Evolutionary conservation across 2,888 invertebrate species (phyloP), one percentile per base, ranked within the genome.

Genomic region (Gandaritis pyraliata): DNA sequence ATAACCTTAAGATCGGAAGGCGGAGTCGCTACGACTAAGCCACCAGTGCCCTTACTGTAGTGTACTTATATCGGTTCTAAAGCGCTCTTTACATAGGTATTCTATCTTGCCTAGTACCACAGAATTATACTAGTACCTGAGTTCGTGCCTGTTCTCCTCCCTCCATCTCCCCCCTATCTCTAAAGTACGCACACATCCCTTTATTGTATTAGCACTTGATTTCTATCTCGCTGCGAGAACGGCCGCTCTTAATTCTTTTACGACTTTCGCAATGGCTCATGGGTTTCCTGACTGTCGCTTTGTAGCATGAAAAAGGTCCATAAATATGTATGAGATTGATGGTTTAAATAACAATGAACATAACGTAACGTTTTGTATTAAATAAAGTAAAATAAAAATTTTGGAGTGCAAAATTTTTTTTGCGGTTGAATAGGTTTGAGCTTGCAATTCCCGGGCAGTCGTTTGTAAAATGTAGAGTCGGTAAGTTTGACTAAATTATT

Each of bases 141-240:
- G n/a, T 51, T 8, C 41, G 38, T 41, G 39, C 6, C 51, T 16
- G 18, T 50, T 6, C 36, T 43, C 59, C 59, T 60, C 30, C 54
- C 64, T 33, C 66, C 61, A 56, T n/a, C 12, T 16, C 62, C 30
- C 54, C 64, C 38, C 66, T 63, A 56, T n/a, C 12, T 16, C 46
- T 53, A 53, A 59, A 66, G 61, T 57, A 62, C 47, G 60, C 61
- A 18, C 56, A 30, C 56, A 61, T 47, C 47, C 58, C 60, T 53
- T 64, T 69, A 69, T 69, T 69, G 69, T 66, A 52, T 69, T 63
- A 69, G 63, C 69, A 69, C 69, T 69, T 65, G 69, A 66, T 69
- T 66, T 58, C 36, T 52, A 53, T 52, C 41, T 29, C 50, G 55
- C 51, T 18, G 58, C 56, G 54, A 16, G 56, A 60, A 64, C 51